Conservation (phyloP, 2,113 vertebrate species). For the Gymnobelideus leadbeateri region DNA sequence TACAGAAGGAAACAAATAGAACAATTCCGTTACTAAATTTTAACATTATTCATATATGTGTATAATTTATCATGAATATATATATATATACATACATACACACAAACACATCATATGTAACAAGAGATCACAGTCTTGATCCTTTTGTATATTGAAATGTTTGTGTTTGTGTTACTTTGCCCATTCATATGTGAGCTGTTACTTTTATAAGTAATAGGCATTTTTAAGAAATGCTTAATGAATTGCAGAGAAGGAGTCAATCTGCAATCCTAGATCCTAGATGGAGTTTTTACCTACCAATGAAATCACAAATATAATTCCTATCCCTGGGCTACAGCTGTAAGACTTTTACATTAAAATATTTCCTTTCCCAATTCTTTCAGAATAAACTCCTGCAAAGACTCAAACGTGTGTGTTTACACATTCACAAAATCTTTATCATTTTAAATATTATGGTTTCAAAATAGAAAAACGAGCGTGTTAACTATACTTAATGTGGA, state of each 20-base stretch:
- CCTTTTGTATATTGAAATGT: neutral
- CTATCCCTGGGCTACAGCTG: neutral
- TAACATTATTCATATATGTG: neutral
- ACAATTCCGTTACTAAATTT: neutral
- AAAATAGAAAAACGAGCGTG: conserved; percentile 8
- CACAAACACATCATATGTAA: neutral
- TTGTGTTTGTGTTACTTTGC: neutral
- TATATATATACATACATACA: neutral
- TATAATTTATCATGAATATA: too few relatives aligned
- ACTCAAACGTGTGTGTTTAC: neutral
- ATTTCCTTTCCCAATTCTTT: neutral
- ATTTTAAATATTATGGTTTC: neutral
- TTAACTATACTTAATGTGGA: neutral
- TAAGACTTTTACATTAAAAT: neutral
- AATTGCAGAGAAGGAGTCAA: neutral
- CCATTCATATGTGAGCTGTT: neutral
- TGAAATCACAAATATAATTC: neutral
- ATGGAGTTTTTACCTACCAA: neutral
- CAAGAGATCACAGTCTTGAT: neutral
- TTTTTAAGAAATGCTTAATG: neutral
- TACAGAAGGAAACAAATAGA: neutral
- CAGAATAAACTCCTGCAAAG: neutral
- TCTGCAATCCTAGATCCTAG: neutral
- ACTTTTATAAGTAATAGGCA: neutral
- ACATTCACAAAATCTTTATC: neutral